A percentile compares a stretch with the other conserved stretches of the same genome.
Conservation (phyloP, 2,888 invertebrate species). For the Phalera bucephala region DNA sequence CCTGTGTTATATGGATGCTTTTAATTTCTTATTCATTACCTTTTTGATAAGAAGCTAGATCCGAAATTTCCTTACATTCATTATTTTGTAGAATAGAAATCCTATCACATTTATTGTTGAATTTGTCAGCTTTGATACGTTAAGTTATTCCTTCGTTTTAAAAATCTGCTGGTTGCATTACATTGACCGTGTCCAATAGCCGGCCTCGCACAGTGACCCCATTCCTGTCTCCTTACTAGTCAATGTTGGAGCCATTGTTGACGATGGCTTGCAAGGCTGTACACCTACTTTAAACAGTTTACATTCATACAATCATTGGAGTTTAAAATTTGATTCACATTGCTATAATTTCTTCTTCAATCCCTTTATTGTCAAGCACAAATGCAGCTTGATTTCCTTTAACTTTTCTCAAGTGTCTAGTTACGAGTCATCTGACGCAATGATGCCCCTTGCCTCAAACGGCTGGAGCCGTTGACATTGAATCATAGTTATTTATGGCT, state of each 20-base stretch:
- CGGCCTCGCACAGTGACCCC: constrained; percentile 63
- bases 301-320: constrained; percentile 17
- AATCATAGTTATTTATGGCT: constrained; percentile 75
- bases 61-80: too few relatives aligned
- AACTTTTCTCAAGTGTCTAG: constrained; percentile 12
- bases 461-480: constrained; percentile 63
- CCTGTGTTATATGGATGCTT: not conserved
- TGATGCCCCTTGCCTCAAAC: constrained; percentile 24
- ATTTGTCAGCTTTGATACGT: constrained; percentile 10
- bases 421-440: constrained; percentile 41
- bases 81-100: too few relatives aligned
- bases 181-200: constrained; percentile 50
- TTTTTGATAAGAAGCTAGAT: too few relatives aligned
- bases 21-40: too few relatives aligned
- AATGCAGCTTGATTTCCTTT: constrained; percentile 1
- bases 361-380: too few relatives aligned
- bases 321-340: not conserved
- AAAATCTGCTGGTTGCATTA: constrained; percentile 42
- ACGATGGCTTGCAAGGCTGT: constrained; percentile 43
- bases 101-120: too few relatives aligned
- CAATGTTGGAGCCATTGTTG: constrained; percentile 50
- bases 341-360: not conserved
- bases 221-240: constrained; percentile 67
- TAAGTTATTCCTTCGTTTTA: constrained; percentile 37
- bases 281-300: constrained; percentile 27